Conservation (phyloP, 2,888 invertebrate genomes). For the Meghimatium bilineatum region DNA sequence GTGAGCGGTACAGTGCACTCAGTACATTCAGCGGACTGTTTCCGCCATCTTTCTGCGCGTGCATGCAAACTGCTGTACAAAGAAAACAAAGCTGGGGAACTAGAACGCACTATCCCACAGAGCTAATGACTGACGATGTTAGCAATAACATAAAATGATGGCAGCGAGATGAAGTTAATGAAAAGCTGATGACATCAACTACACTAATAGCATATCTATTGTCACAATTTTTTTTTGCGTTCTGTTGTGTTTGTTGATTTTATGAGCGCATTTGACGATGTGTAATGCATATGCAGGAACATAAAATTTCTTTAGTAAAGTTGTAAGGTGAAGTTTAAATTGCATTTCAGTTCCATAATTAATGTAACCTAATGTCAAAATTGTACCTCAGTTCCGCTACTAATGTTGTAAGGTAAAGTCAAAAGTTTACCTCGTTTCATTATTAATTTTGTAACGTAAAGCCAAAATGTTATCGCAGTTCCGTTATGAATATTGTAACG, state of each 20-base stretch:
- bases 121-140: not conserved
- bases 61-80: constrained; percentile 20
- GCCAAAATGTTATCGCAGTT: no score
- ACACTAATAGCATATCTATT: constrained; percentile 20
- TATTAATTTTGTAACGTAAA: no score
- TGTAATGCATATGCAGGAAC: no score
- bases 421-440: no score
- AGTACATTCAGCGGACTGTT: not conserved
- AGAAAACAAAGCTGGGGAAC: not conserved
- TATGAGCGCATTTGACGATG: no score
- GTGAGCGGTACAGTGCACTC: not conserved
- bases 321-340: no score
- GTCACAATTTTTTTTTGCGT: not conserved
- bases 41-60: not conserved
- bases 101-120: not conserved
- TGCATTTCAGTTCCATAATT: no score
- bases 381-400: no score
- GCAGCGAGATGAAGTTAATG: not conserved
- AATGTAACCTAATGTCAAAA: no score
- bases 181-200: not conserved
- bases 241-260: not conserved
- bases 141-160: constrained; percentile 22
- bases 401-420: no score
- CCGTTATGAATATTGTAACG: no score
- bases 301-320: no score